phyloP scores from a whole-genome alignment of 2,888 invertebrate genomes.

The Flexamia atlantica region DNA sequence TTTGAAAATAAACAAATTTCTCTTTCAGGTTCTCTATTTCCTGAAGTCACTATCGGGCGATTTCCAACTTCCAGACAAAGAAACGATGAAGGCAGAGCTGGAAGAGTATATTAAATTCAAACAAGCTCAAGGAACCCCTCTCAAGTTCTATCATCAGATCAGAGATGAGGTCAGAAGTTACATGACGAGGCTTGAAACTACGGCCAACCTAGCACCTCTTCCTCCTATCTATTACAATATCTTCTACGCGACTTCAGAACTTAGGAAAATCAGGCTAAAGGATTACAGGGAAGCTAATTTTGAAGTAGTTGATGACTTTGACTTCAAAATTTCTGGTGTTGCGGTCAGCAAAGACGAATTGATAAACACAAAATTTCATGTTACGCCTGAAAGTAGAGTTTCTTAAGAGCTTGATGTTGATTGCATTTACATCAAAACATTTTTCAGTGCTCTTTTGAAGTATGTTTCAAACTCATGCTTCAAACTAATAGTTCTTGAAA shows the following conservation, averaged over 20 bases:
- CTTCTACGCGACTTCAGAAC: slow-evolving; percentile 82
- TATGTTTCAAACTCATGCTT: no score
- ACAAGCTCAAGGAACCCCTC: slow-evolving; percentile 81
- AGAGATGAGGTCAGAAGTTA: slow-evolving; percentile 83
- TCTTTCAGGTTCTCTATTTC: slow-evolving; percentile 81
- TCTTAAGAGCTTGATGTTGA: no score
- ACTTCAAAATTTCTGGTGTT: slow-evolving; percentile 9
- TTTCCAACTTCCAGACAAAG: slow-evolving; percentile 79
- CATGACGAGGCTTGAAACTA: slow-evolving; percentile 82
- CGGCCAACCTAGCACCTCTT: slow-evolving; percentile 78
- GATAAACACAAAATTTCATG: neutral
- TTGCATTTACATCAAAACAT: no score
- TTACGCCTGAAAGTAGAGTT: neutral
- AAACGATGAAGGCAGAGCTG: slow-evolving; percentile 82
- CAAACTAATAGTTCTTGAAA: no score
- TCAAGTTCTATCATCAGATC: slow-evolving; percentile 90
- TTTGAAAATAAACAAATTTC: no score
- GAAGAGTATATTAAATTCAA: slow-evolving; percentile 79
- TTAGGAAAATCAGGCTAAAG: slow-evolving; percentile 81
- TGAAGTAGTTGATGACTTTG: slow-evolving; percentile 79
- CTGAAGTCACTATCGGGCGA: slow-evolving; percentile 81
- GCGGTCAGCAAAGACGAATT: neutral
- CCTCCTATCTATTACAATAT: slow-evolving; percentile 84
- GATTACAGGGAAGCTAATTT: slow-evolving; percentile 82
- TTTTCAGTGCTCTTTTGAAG: no score